phyloP scores from a whole-genome alignment of 2,113 vertebrate species.

The Mystacornis crossleyi region DNA sequence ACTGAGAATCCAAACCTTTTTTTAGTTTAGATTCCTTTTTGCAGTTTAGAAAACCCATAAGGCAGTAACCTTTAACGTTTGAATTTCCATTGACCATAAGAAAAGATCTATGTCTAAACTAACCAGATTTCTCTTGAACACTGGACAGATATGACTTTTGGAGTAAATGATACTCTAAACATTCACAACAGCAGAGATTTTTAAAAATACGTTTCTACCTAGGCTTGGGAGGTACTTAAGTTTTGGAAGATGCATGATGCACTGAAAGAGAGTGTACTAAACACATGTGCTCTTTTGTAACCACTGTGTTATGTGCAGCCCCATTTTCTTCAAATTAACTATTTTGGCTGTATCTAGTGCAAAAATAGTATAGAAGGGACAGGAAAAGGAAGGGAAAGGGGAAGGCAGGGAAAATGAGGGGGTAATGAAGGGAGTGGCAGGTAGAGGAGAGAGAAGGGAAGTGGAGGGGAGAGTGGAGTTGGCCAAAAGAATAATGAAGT shows the following conservation, averaged over 20 bases:
- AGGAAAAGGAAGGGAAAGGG: not conserved
- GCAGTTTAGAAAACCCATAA: not conserved
- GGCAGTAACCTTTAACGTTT: not conserved
- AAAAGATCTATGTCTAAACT: not conserved
- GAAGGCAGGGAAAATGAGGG: not conserved
- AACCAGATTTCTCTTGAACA: not conserved
- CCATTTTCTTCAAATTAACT: not conserved
- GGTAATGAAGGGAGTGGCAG: not conserved
- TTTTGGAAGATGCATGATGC: not conserved
- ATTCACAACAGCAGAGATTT: not conserved
- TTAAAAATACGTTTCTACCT: not conserved
- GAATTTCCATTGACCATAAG: not conserved
- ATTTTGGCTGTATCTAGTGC: not conserved
- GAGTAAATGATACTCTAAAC: not conserved
- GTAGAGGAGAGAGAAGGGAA: not conserved
- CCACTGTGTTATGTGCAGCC: not conserved
- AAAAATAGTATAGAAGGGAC: not conserved
- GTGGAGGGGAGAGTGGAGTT: not conserved
- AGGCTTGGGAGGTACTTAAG: not conserved
- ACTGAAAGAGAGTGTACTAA: not conserved
- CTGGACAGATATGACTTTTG: not conserved
- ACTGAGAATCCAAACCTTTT: not conserved
- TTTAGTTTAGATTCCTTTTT: not conserved
- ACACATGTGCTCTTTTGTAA: not conserved
- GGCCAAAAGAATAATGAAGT: not conserved